Percentiles rank a stretch among this genome's conserved stretches.
Conservation (phyloP, 2,113 vertebrate genomes). For the Isurus oxyrinchus region DNA sequence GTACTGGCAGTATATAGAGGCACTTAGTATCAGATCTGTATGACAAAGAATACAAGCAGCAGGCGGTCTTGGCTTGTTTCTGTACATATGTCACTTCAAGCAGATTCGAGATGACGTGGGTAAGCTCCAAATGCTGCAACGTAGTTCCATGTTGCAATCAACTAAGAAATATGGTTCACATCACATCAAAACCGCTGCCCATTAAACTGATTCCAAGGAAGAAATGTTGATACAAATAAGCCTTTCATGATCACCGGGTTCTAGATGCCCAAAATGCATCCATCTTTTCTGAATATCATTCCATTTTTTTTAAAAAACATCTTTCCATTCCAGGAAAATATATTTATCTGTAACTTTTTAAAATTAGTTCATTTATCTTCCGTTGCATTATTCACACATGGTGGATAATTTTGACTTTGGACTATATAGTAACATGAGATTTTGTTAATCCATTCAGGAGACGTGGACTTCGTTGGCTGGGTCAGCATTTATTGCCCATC, state of each 20-base stretch:
- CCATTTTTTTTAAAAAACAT: not conserved
- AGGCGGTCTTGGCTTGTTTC: not conserved
- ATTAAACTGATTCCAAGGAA: not conserved
- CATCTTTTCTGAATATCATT: not conserved
- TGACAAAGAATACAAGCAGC: not conserved
- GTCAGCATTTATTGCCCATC: too few relatives aligned
- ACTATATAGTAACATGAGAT: not conserved
- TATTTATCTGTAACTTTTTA: not conserved
- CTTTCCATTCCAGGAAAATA: not conserved
- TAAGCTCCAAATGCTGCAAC: not conserved
- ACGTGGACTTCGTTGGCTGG: too few relatives aligned
- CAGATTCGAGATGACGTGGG: not conserved
- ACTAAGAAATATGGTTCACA: not conserved
- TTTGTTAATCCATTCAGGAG: too few relatives aligned
- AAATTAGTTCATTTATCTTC: not conserved
- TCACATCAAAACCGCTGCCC: not conserved
- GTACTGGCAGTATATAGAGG: not conserved
- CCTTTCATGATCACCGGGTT: not conserved
- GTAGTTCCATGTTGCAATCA: not conserved
- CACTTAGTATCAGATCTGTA: not conserved
- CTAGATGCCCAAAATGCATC: not conserved
- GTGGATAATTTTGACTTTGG: not conserved
- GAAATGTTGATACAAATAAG: not conserved
- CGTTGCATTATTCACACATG: not conserved
- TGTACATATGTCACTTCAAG: not conserved